Evolutionary conservation across 2,888 invertebrate genomes (phyloP).

Genomic region (Meloe dianella): DNA sequence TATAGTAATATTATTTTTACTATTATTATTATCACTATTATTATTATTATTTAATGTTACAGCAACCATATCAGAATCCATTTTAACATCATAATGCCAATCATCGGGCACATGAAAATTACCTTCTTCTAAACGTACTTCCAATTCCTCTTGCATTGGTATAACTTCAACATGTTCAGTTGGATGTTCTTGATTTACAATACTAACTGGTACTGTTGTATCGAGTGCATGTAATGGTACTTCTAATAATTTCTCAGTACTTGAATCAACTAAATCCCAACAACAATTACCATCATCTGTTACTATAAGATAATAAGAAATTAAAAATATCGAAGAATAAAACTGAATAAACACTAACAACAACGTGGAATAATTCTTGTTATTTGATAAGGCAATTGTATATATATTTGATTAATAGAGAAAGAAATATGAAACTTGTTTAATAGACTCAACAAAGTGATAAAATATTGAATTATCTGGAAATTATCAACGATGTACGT

Average conservation of each 20-base stretch:
- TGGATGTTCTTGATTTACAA: slow-evolving; percentile 35
- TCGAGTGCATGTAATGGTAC: slow-evolving; percentile 57
- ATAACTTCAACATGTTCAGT: slow-evolving; percentile 59
- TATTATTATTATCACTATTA: slow-evolving; percentile 26
- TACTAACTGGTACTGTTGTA: slow-evolving; percentile 34
- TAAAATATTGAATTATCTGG: not conserved
- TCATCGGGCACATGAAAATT: slow-evolving; percentile 60
- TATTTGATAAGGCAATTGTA: not conserved
- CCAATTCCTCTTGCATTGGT: slow-evolving; percentile 67
- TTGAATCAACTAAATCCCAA: slow-evolving; percentile 62
- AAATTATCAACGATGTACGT: not conserved
- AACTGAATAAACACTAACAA: not conserved
- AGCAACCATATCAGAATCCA: slow-evolving; percentile 61
- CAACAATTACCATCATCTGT: slow-evolving; percentile 52
- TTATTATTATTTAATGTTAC: slow-evolving; percentile 58
- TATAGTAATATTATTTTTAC: not conserved
- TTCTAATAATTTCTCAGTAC: slow-evolving; percentile 60
- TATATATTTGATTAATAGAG: not conserved
- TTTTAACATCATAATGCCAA: slow-evolving; percentile 59
- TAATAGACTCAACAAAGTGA: not conserved
- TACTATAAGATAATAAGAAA: slow-evolving; percentile 38
- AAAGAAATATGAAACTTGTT: not conserved
- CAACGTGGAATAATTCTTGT: not conserved
- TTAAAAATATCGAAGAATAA: slow-evolving; percentile 19
- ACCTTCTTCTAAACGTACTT: slow-evolving; percentile 63